Evolutionary conservation across 2,888 invertebrate species (phyloP).

Genomic region (Megalurothrips usitatus): DNA sequence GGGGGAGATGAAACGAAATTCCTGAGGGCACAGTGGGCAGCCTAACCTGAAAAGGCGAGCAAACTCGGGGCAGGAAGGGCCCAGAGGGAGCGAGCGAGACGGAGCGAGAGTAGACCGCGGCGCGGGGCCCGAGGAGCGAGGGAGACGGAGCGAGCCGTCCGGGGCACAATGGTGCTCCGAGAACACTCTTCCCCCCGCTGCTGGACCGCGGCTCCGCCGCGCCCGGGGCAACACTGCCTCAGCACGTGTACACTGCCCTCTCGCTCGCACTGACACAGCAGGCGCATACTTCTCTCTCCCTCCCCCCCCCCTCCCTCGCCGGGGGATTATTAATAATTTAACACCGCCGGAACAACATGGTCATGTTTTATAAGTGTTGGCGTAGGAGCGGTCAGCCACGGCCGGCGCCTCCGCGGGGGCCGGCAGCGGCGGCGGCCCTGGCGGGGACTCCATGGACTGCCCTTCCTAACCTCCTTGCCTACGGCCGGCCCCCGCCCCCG

Average conservation of each 20-base stretch:
- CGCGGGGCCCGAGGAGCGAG: neutral
- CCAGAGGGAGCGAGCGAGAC: neutral
- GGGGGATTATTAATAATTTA: conserved; percentile 15
- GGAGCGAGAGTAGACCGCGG: neutral
- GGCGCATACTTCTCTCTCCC: neutral
- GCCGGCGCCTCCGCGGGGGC: neutral
- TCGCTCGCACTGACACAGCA: neutral
- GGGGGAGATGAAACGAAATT: neutral
- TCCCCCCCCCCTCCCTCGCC: neutral
- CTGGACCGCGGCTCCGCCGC: too few species aligned
- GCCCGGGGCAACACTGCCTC: too few species aligned
- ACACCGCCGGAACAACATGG: neutral
- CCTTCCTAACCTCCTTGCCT: too few species aligned
- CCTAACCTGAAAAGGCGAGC: neutral
- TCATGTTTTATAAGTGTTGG: conserved; percentile 21
- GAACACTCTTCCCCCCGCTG: too few species aligned
- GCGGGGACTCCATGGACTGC: neutral
- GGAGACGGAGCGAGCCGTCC: too few species aligned
- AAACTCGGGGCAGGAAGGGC: neutral
- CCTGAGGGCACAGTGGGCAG: neutral
- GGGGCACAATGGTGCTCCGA: too few species aligned
- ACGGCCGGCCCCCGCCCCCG: too few species aligned
- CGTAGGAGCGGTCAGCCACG: neutral
- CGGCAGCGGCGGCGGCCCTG: neutral
- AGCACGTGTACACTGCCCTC: too few species aligned